Evolutionary conservation across 2,113 vertebrate genomes (phyloP).

Genomic region (Halcyon senegalensis): DNA sequence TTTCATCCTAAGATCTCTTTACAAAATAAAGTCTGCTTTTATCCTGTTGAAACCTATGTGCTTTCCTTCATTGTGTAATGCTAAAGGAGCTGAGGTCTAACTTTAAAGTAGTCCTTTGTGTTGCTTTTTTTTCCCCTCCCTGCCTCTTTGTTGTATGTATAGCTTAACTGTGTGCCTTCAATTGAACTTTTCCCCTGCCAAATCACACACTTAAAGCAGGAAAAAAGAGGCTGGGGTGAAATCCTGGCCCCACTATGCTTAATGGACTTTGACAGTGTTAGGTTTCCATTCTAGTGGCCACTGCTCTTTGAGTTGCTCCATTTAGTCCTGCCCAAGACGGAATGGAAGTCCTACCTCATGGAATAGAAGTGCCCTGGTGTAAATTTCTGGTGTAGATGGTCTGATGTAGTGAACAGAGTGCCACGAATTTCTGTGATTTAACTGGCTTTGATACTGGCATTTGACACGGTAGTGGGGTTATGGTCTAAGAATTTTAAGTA

Average conservation of each 20-base stretch:
- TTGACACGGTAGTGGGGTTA: background rate
- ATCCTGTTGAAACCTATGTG: constrained; percentile 66
- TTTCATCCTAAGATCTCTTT: constrained; percentile 72
- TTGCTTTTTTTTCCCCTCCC: background rate
- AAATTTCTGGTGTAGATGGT: background rate
- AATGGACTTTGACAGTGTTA: background rate
- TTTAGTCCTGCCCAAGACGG: background rate
- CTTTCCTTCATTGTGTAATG: constrained; percentile 62
- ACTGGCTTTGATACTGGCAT: background rate
- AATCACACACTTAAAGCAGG: constrained; percentile 33
- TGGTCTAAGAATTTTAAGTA: background rate
- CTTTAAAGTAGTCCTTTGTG: constrained; percentile 57
- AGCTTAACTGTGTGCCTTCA: constrained; percentile 23
- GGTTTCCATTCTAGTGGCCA: background rate
- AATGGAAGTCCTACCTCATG: background rate
- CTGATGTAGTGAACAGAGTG: background rate
- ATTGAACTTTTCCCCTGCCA: constrained; percentile 27
- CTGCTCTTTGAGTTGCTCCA: background rate
- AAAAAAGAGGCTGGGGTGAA: constrained; percentile 26
- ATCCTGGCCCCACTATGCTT: background rate
- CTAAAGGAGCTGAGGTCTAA: constrained; percentile 44
- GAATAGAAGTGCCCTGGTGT: background rate
- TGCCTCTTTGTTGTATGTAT: constrained; percentile 27
- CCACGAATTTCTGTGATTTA: background rate
- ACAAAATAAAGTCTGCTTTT: constrained; percentile 63